Evolutionary conservation across 2,113 vertebrate genomes (phyloP).

Genomic region (Rhinolophus ferrumequinum): DNA sequence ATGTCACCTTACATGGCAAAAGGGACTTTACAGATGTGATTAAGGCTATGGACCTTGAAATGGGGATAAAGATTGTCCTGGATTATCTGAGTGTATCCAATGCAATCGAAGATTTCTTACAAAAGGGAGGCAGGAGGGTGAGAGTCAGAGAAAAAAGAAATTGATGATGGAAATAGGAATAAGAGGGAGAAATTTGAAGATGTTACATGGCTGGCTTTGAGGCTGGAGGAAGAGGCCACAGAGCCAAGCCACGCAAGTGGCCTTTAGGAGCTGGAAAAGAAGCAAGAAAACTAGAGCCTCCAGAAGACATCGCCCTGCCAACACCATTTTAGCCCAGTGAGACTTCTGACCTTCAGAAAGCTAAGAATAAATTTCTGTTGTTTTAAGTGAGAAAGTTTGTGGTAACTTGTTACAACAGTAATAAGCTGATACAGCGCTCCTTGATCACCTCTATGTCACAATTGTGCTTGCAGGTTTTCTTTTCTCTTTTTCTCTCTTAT

Average conservation of each 20-base stretch:
- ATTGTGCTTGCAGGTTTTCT: not conserved
- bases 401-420: not conserved
- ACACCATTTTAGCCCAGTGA: not conserved
- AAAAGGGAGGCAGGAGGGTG: not conserved
- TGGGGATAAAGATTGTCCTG: not conserved
- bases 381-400: not conserved
- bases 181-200: not conserved
- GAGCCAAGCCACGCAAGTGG: not conserved
- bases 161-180: not conserved
- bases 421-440: not conserved
- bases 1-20: not conserved
- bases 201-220: not conserved
- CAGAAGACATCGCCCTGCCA: not conserved
- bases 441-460: not conserved
- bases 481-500: not conserved
- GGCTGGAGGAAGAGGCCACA: not conserved
- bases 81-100: not conserved
- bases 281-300: not conserved
- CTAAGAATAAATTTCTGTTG: not conserved
- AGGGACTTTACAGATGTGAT: not conserved
- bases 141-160: not conserved
- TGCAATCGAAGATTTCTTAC: not conserved
- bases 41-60: not conserved
- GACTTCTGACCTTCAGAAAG: not conserved
- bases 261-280: not conserved